Evolutionary conservation across 2,888 invertebrate species (phyloP), one percentile per base, ranked within the genome.

Genomic region (Troides helena): DNA sequence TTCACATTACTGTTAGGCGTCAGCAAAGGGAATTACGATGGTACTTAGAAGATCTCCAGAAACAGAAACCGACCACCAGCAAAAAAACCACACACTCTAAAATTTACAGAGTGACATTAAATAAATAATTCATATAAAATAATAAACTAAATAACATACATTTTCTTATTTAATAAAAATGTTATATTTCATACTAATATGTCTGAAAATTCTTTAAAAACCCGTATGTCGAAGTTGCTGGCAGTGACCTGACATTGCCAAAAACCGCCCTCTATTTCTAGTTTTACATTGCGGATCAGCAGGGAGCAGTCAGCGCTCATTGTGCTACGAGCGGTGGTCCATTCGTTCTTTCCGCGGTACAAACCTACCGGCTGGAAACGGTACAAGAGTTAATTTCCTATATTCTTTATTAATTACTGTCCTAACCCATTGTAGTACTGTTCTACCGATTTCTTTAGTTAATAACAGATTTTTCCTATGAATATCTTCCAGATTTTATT

Each of bases 181-280:
- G n/a, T n/a, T n/a, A n/a, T n/a, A n/a, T n/a, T n/a, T n/a, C n/a
- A n/a, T n/a, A n/a, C n/a, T n/a, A n/a, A n/a, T n/a, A n/a, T n/a
- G n/a, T n/a, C n/a, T n/a, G 6, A 4, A 53, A 1, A 53, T n/a
- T 18, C 53, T 53, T n/a, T 18, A 53, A 53, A 53, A 77, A 92
- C 93, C 88, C 95, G 95, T 6, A 95, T 93, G 72, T 95, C 95
- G 81, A 96, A 96, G 86, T 97, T 97, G 84, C 97, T 97, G 61
- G 97, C 97, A n/a, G 97, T 97, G 74, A 98, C 97, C 88, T 98
- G 98, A 84, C 98, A 98, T 89, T 97, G 97, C 98, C 98, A 98
- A 76, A 96, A 95, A 2, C 98, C 98, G 81, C 98, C 97, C 81
- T 98, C 98, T 75, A 97, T 96, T 83, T 97, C 97, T 70, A 97